Conservation (phyloP, 2,888 invertebrate genomes). For the Leptinotarsa peninsularis region DNA sequence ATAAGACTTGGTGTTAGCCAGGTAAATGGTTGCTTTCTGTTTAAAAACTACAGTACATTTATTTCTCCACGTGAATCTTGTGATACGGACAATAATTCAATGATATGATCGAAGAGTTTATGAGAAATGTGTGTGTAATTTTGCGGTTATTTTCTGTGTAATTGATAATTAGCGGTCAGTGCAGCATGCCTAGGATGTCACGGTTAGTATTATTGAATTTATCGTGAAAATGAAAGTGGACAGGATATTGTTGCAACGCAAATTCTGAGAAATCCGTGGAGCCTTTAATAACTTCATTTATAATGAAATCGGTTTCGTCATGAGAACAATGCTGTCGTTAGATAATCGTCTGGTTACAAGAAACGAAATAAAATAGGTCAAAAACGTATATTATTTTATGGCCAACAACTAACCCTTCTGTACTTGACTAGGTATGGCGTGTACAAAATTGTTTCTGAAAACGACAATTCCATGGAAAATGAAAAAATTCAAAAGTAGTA, state of each 20-base stretch:
- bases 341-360: too few species aligned
- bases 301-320: not conserved
- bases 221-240: not conserved
- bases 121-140: not conserved
- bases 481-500: too few species aligned
- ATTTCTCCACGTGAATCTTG: too few species aligned
- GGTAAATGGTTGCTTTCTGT: too few species aligned
- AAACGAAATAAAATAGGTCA: too few species aligned
- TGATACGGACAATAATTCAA: not conserved
- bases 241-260: not conserved
- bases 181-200: constrained; percentile 18
- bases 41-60: too few species aligned
- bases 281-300: not conserved
- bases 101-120: not conserved
- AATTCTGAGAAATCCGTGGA: not conserved
- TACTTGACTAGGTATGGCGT: too few species aligned
- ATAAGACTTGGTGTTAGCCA: too few species aligned
- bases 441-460: too few species aligned
- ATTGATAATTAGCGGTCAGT: constrained; percentile 11
- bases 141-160: constrained; percentile 4
- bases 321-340: not conserved
- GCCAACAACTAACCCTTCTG: too few species aligned
- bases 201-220: not conserved
- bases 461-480: too few species aligned
- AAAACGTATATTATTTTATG: too few species aligned